phyloP scores from a whole-genome alignment of 2,797 vertebrate genomes.

The Labroides dimidiatus region DNA sequence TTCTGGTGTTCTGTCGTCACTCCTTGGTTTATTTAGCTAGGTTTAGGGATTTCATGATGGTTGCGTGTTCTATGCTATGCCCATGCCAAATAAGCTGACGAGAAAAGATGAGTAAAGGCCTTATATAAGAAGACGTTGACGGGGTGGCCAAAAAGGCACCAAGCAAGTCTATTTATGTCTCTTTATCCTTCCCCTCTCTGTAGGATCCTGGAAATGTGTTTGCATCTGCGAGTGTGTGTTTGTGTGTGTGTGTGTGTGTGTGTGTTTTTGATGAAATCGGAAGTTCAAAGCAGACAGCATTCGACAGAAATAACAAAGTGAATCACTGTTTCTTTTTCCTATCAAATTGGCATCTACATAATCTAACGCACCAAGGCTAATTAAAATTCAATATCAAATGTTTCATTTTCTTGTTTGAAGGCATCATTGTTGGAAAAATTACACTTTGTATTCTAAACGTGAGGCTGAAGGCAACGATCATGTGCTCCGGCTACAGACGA shows the following conservation, averaged over 20 bases:
- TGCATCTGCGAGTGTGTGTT: slow-evolving; percentile 17
- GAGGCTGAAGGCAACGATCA: slow-evolving; percentile 1
- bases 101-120: slow-evolving; percentile 68
- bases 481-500: background rate
- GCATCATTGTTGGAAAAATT: slow-evolving; percentile 20
- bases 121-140: slow-evolving; percentile 73
- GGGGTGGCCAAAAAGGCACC: slow-evolving; percentile 67
- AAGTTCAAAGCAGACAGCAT: slow-evolving; percentile 60
- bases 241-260: slow-evolving; percentile 24
- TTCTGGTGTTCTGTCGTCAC: background rate
- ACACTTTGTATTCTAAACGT: background rate
- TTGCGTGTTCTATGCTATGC: slow-evolving; percentile 52
- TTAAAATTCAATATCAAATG: slow-evolving; percentile 26
- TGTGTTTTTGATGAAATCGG: slow-evolving; percentile 52
- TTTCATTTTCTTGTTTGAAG: slow-evolving; percentile 14
- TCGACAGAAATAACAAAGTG: slow-evolving; percentile 53
- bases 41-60: slow-evolving; percentile 25
- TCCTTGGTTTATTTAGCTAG: slow-evolving; percentile 11
- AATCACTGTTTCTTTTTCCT: slow-evolving; percentile 22
- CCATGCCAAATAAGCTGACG: slow-evolving; percentile 69
- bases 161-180: slow-evolving; percentile 69
- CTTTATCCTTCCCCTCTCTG: slow-evolving; percentile 63
- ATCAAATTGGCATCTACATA: slow-evolving; percentile 16
- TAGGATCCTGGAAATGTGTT: slow-evolving; percentile 53
- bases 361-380: slow-evolving; percentile 19